Base-by-base conservation (phyloP, 2,888 invertebrate species). In the Thymelicus sylvestris region DNA sequence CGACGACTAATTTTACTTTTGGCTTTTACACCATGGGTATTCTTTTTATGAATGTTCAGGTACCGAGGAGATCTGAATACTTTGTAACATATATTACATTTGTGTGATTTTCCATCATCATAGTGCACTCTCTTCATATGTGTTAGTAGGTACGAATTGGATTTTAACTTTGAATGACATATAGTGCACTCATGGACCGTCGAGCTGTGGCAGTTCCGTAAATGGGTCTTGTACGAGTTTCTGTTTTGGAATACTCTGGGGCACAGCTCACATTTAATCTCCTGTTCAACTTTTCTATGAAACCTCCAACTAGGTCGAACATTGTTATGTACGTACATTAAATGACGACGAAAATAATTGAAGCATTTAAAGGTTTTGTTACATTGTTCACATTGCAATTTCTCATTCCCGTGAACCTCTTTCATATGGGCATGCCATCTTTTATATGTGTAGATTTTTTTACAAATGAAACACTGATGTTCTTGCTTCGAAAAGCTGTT, bases 51-150 rank as follows among this genome's bases (percentile, higher is more conserved):
- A 10, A 84, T 62, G 5, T 63, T 77, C n/a, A 86, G 69, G 70
- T 85, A 83, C 24, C 83, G 74, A 0, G 79, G 77, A 0, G 84
- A 83, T 48, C 74, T 80, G 39, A 81, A 86, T 5, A 61, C 74
- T 67, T 83, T 86, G 0, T 76, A 75, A 61, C 86, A 86, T 13
- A 79, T 63, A 12, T 76, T 72, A 75, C 86, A 85, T 6, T n/a
- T 64, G 66, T 84, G 77, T 13, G 72, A 50, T 7, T 79, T 78
- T 0, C 83, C 84, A 67, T 83, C 83, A 44, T 77, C 67, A 50
- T 79, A 80, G 66, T 85, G 86, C 3, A 83, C 80, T 48, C 85
- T 72, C 0, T 41, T 68, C 66, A 83, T 78, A 68, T 86, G 86
- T 0, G 77, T 41, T 0, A 63, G 7, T 5, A 85, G 70, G 66